These are phyloP conservation scores for Desoria tigrina DNA, from an alignment of 2,888 invertebrate species.

Conservation along the genomic window DNA sequence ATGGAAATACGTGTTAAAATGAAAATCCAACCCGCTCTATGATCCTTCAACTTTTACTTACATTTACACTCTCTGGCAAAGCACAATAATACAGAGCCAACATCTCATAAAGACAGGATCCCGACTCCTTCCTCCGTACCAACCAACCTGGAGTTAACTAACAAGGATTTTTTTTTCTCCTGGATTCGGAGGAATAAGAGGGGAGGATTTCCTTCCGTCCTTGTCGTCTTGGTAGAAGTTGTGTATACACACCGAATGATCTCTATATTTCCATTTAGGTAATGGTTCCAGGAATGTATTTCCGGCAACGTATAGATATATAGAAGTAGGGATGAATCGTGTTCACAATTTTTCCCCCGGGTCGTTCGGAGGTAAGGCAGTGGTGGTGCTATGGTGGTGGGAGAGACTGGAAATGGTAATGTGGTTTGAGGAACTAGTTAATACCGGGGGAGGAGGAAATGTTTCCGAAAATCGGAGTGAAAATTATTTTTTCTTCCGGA, in stretches of 20 bases:
- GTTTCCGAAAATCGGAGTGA: too few species aligned
- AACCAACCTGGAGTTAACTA: conserved; percentile 1
- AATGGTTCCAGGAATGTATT: too few species aligned
- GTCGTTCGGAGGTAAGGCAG: not conserved
- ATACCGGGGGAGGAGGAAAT: not conserved
- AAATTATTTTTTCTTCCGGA: too few species aligned
- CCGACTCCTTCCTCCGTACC: not conserved
- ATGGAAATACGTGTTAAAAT: too few species aligned
- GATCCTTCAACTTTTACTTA: too few species aligned
- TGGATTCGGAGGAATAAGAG: not conserved
- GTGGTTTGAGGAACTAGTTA: conserved; percentile 5
- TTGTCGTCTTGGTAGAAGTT: not conserved
- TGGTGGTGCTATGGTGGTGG: not conserved
- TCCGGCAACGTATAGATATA: too few species aligned
- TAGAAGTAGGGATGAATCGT: not conserved
- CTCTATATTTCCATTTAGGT: too few species aligned
- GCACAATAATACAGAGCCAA: too few species aligned
- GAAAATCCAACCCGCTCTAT: too few species aligned
- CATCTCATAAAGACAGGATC: too few species aligned
- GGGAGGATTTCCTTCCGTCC: conserved; percentile 7
- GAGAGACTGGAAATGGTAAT: conserved; percentile 6
- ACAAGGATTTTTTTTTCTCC: not conserved
- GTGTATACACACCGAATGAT: too few species aligned
- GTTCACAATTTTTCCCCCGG: conserved; percentile 13
- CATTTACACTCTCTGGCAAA: too few species aligned